Evolutionary conservation across 2,888 invertebrate species (phyloP), one percentile per base, ranked within the genome.

Genomic region (Lysandra bellargus): DNA sequence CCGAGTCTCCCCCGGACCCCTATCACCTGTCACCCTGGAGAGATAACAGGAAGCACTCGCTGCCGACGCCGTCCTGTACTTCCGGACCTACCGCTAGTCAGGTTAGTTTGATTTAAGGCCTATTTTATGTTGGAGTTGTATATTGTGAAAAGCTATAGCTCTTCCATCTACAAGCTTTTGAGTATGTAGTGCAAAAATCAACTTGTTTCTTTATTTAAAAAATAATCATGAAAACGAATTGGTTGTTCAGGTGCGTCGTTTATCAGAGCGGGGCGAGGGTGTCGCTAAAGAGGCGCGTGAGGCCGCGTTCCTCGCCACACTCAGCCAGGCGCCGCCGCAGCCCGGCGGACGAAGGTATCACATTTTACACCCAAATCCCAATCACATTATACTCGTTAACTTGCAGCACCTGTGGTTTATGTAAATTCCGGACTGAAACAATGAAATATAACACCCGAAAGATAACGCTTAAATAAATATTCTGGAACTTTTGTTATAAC

Each of bases 21-120:
- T 97, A 97, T 92, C 95, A 98, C 78, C 90, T 98, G 79, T 97
- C 97, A 0, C 98, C 98, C 4, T 98, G 97, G 96, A 95, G 97
- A 37, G 97, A 97, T 84, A 96, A 96, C 1, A 95, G 98, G 84
- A 98, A 98, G 86, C 97, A 97, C 86, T 98, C 98, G 40, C 91
- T 98, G 84, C 98, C 98, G 1, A 97, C 98, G 0, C 98, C 98
- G 1, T 96, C 97, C 84, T 98, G 98, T 85, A 97, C 97, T 44
- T 96, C 97, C 80, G 98, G 98, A 78, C 98, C 98, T 80, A 98
- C 98, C 73, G 98, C 98, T 69, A 97, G 97, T 84, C 98, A 98
- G 95, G 98, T 98, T 81, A 93, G 96, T 33, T 30, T 44, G 12
- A 60, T 44, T 61, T 0, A 9, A 12, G 72, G 6, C 40, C 6